Percentiles rank a stretch among this genome's conserved stretches.
Conservation (phyloP, 2,888 invertebrate species). For the Eupsilia transversa region DNA sequence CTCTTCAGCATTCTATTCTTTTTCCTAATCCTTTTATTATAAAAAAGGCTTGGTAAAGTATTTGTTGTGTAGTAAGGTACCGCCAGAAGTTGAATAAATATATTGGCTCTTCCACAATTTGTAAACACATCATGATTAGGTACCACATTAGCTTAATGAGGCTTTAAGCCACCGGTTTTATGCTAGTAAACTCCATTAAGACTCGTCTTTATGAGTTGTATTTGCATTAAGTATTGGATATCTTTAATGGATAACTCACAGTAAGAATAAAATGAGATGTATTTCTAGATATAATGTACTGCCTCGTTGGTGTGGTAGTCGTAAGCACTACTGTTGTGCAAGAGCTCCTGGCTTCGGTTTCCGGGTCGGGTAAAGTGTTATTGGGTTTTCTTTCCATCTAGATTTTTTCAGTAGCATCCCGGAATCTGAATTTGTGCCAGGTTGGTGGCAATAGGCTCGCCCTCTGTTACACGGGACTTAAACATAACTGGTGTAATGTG, state of each 20-base stretch:
- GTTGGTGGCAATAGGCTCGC: too few species aligned
- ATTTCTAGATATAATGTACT: neutral
- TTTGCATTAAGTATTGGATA: slow-evolving; percentile 27
- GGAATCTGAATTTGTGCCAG: neutral
- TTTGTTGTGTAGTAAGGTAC: too few species aligned
- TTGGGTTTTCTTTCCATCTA: neutral
- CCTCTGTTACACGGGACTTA: neutral
- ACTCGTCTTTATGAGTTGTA: neutral
- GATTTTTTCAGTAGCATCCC: neutral
- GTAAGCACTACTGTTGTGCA: too few species aligned
- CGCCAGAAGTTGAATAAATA: slow-evolving; percentile 1
- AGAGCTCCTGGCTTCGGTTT: neutral
- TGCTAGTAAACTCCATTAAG: slow-evolving; percentile 37
- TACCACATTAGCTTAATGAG: slow-evolving; percentile 53
- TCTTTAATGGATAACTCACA: neutral
- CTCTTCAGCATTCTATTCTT: neutral
- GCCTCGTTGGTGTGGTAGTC: too few species aligned
- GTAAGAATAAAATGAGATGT: neutral
- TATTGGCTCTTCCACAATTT: slow-evolving; percentile 20
- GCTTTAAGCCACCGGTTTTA: slow-evolving; percentile 49
- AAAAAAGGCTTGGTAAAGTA: neutral
- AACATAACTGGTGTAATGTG: neutral
- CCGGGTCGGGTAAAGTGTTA: too few species aligned
- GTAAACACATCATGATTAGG: slow-evolving; percentile 42
- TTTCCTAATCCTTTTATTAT: neutral